Percentiles rank a stretch among this genome's conserved stretches.
Evolutionary conservation across 23 tunicate genomes (phyloP).

Genomic region (Ascidia mentula): DNA sequence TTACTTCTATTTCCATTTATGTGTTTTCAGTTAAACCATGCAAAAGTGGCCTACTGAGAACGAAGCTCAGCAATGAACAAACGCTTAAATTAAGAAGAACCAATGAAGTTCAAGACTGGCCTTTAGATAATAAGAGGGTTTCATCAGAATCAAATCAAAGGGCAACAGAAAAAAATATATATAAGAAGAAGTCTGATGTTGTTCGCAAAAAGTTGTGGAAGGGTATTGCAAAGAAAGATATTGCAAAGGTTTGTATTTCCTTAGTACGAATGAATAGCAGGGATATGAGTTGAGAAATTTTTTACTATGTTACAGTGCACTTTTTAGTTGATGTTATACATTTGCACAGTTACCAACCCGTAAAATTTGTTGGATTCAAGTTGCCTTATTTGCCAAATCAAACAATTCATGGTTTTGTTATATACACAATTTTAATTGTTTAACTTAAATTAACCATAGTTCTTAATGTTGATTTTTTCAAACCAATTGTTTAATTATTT

Average conservation of each 20-base stretch:
- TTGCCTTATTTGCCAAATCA: too few species aligned
- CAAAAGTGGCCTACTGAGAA: not conserved
- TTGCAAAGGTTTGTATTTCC: constrained; percentile 46
- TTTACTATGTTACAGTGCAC: too few species aligned
- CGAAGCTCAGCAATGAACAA: not conserved
- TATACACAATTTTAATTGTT: too few species aligned
- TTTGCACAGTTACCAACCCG: too few species aligned
- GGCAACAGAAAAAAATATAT: constrained; percentile 1
- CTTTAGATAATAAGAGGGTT: not conserved
- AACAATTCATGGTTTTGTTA: too few species aligned
- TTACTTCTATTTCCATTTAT: not conserved
- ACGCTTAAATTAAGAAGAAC: not conserved
- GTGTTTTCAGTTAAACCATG: not conserved
- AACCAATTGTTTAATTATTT: too few species aligned
- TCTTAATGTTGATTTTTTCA: too few species aligned
- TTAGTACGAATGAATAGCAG: not conserved
- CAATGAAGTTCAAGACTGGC: not conserved
- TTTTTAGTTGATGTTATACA: too few species aligned
- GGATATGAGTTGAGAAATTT: too few species aligned
- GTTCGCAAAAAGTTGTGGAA: constrained; percentile 61
- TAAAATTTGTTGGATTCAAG: too few species aligned
- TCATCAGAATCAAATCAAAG: not conserved
- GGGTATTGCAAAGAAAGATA: constrained; percentile 63
- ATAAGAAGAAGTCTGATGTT: constrained; percentile 7
- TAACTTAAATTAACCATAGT: too few species aligned